phyloP scores from a whole-genome alignment of 2,113 vertebrate genomes.

The Felis catus region F.catus_Fca126_mat1.0 CM031411.1:24813001-24813500 shows the following conservation, averaged over 20 bases:
- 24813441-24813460: neutral
- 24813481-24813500: neutral
- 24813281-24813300: neutral
- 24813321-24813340: neutral
- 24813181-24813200: neutral
- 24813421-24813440: slow-evolving; percentile 31
- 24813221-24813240: neutral
- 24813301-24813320: neutral
- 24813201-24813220: neutral
- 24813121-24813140: neutral
- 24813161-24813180: neutral
- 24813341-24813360: neutral
- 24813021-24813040: neutral
- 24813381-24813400: neutral
- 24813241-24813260: neutral
- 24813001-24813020: neutral
- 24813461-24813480: neutral
- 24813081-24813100: neutral
- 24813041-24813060: neutral
- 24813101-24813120: neutral
- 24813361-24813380: neutral
- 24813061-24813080: neutral
- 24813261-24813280: neutral
- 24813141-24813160: neutral
- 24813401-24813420: neutral